phyloP scores from a whole-genome alignment of 2,113 vertebrate species.

The Bujurquina vittata region DNA sequence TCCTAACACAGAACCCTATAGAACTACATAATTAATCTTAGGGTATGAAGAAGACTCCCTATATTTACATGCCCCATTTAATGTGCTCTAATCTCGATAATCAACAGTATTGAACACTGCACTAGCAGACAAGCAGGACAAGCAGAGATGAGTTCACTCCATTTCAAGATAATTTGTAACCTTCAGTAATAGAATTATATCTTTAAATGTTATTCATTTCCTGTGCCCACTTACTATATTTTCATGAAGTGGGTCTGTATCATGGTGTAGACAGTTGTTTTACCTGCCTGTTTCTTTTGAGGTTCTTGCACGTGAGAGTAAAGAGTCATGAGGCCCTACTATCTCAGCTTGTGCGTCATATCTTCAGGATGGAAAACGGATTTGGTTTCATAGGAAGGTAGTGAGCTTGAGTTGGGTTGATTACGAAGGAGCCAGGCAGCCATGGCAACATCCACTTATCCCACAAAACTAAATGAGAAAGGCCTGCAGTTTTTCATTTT shows the following conservation, averaged over 20 bases:
- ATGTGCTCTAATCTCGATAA: no score
- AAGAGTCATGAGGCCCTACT: conserved; percentile 25
- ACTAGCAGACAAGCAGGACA: no score
- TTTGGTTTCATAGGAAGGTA: conserved; percentile 59
- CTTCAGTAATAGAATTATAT: no score
- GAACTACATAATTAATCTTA: no score
- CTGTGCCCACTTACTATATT: neutral
- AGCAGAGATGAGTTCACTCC: no score
- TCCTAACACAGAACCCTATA: no score
- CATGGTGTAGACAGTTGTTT: neutral
- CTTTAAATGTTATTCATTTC: neutral
- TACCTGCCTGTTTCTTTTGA: neutral
- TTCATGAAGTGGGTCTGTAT: neutral
- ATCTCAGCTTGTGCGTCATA: conserved; percentile 41
- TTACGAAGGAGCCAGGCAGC: conserved; percentile 38
- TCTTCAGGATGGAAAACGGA: conserved; percentile 62
- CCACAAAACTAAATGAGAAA: conserved; percentile 10
- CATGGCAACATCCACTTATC: conserved; percentile 53
- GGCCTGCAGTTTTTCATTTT: conserved; percentile 25
- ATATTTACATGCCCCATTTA: no score
- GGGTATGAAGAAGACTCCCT: no score
- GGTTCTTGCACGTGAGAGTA: conserved; percentile 21
- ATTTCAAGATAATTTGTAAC: no score
- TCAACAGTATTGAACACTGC: no score
- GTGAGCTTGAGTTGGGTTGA: conserved; percentile 46